Percentiles rank a stretch among this genome's conserved stretches.
phyloP scores from a whole-genome alignment of 2,888 invertebrate genomes.

The Megamerina dolium region DNA sequence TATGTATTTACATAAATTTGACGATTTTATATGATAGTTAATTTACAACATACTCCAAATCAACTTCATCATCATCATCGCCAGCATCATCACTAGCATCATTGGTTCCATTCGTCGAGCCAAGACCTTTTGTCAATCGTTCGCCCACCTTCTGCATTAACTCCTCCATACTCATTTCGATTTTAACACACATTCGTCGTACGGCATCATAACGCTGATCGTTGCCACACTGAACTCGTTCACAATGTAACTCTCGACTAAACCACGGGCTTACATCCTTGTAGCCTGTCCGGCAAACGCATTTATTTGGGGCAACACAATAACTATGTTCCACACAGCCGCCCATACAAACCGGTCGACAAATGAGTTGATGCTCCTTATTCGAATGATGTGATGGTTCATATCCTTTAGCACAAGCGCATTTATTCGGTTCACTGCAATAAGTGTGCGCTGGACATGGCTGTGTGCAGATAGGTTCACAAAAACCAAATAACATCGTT shows the following conservation, averaged over 20 bases:
- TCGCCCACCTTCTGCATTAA: constrained; percentile 38
- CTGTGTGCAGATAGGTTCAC: constrained; percentile 41
- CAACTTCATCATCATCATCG: background rate
- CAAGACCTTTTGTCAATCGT: constrained; percentile 30
- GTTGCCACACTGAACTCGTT: constrained; percentile 33
- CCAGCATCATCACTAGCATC: background rate
- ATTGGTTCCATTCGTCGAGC: constrained; percentile 9
- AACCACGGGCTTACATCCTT: constrained; percentile 33
- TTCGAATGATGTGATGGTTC: constrained; percentile 26
- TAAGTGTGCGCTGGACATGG: constrained; percentile 33
- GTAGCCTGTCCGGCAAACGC: constrained; percentile 53
- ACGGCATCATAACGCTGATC: constrained; percentile 36
- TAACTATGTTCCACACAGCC: constrained; percentile 34
- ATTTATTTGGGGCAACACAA: constrained; percentile 35
- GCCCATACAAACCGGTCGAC: constrained; percentile 27
- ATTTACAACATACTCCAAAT: too few species aligned
- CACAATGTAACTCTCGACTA: constrained; percentile 29
- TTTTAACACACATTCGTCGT: constrained; percentile 30
- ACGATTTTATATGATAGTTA: too few species aligned
- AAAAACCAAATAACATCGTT: constrained; percentile 38
- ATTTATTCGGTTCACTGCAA: constrained; percentile 38
- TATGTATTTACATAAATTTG: too few species aligned
- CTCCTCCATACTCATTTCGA: constrained; percentile 41
- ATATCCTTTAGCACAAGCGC: constrained; percentile 25
- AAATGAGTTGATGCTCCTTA: constrained; percentile 14